Conservation (phyloP, 1,140 invertebrate species). For the Aphelenchoides avenae region DNA sequence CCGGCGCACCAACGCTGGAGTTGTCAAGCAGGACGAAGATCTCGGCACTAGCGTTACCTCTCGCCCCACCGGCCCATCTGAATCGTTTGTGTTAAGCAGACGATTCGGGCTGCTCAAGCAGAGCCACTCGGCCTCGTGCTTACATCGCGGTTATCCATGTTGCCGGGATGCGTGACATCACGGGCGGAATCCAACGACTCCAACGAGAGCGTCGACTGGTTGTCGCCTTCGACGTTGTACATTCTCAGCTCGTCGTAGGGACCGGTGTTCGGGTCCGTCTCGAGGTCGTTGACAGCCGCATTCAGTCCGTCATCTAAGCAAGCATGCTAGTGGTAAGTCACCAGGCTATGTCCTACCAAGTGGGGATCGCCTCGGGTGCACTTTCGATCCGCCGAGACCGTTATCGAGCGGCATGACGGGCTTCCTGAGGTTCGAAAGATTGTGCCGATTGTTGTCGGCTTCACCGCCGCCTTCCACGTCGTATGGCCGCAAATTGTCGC, state of each 20-base stretch:
- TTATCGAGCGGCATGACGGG: conserved; percentile 60
- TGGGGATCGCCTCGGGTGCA: too few species aligned
- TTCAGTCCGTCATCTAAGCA: conserved; percentile 54
- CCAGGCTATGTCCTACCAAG: too few species aligned
- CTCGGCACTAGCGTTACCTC: too few species aligned
- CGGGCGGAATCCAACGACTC: conserved; percentile 50
- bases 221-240: conserved; percentile 57
- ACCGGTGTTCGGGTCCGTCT: conserved; percentile 55
- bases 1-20: too few species aligned
- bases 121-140: too few species aligned
- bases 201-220: conserved; percentile 51
- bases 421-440: conserved; percentile 52
- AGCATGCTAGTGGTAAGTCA: too few species aligned
- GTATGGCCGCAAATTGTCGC: conserved; percentile 53
- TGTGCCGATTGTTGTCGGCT: conserved; percentile 55
- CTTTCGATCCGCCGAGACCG: too few species aligned
- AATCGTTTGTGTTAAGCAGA: too few species aligned
- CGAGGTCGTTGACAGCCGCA: conserved; percentile 53
- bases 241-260: conserved; percentile 58
- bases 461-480: conserved; percentile 57
- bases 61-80: too few species aligned
- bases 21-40: too few species aligned
- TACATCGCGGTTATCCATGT: too few species aligned
- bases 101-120: too few species aligned
- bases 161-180: conserved; percentile 20